Evolutionary conservation across 2,797 vertebrate species (phyloP), one percentile per base, ranked within the genome.

Genomic region (Cossypha niveicapilla): DNA sequence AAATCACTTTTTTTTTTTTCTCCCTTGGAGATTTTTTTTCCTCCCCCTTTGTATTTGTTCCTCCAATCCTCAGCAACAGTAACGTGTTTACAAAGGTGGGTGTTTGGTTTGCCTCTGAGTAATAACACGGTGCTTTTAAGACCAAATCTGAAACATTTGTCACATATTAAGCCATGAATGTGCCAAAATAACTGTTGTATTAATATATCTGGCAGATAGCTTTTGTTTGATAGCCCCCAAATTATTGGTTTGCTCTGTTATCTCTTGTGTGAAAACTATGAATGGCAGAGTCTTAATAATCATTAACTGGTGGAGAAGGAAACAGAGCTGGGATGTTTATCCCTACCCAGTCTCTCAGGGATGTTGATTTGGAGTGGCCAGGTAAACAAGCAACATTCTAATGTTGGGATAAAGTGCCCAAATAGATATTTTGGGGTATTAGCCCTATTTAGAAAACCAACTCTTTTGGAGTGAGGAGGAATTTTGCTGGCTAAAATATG

Each of bases 191-290:
- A 53, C 79, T 80, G 68, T 56, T 80, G 78, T 35, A 88, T 82
- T 94, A 73, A 77, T 34, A 63, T 67, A 83, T 91, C 86, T 87
- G 93, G 90, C 73, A 92, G 93, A 91, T 68, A 63, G 68, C 84
- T 94, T 91, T 94, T 95, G 95, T 92, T 73, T 80, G 73, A 57
- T 34, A 58, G 79, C 75, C 54, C 27, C 79, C 94, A 97, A 96
- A 97, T 95, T 96, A 94, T 71, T 77, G 88, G 82, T 92, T 97
- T 96, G 66, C 65, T 88, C 79, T 79, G 15, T 23, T 48, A 87
- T 81, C 77, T 88, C 54, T 85, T 80, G 53, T 95, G 81, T 63
- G 90, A 84, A 74, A 70, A 71, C 21, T 44, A n/a, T n/a, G 74
- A 50, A 13, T 58, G 93, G 93, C 91, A 67, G 83, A 86, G 67